Evolutionary conservation across 2,113 vertebrate genomes (phyloP).

Genomic region (Hemiprocne comata): DNA sequence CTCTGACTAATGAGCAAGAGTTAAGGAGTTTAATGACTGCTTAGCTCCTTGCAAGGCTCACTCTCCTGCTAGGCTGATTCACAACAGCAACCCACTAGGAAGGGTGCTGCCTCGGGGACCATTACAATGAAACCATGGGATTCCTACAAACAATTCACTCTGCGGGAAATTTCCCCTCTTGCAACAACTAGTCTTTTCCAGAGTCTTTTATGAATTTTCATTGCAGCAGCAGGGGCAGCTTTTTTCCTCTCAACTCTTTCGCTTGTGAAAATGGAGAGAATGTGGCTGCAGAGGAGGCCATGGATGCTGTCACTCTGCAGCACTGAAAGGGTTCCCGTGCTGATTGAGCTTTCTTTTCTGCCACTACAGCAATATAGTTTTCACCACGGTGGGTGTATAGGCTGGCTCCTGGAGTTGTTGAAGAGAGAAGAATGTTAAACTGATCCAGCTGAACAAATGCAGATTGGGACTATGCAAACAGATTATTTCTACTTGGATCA

Average conservation of each 20-base stretch:
- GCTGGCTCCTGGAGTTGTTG: neutral
- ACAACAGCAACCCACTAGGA: slow-evolving; percentile 59
- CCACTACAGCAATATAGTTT: neutral
- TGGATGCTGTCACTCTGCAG: slow-evolving; percentile 48
- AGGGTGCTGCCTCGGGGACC: slow-evolving; percentile 48
- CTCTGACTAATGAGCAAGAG: slow-evolving; percentile 24
- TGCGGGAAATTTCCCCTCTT: slow-evolving; percentile 65
- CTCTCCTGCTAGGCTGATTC: slow-evolving; percentile 63
- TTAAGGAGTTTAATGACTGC: slow-evolving; percentile 49
- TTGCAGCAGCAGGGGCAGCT: slow-evolving; percentile 57
- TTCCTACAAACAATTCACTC: slow-evolving; percentile 73
- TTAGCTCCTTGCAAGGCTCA: slow-evolving; percentile 58
- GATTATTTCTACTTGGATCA: neutral
- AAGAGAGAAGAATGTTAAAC: slow-evolving; percentile 1
- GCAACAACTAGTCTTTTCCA: slow-evolving; percentile 44
- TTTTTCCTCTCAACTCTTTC: neutral
- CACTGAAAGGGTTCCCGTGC: neutral
- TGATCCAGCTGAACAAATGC: neutral
- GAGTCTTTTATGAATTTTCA: slow-evolving; percentile 62
- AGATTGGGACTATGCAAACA: neutral
- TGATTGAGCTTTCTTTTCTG: neutral
- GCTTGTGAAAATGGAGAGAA: neutral
- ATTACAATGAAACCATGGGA: slow-evolving; percentile 65
- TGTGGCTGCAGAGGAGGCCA: slow-evolving; percentile 15
- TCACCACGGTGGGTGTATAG: neutral